Evolutionary conservation across 2,113 vertebrate species (phyloP).

Genomic region (Oriolus oriolus): DNA sequence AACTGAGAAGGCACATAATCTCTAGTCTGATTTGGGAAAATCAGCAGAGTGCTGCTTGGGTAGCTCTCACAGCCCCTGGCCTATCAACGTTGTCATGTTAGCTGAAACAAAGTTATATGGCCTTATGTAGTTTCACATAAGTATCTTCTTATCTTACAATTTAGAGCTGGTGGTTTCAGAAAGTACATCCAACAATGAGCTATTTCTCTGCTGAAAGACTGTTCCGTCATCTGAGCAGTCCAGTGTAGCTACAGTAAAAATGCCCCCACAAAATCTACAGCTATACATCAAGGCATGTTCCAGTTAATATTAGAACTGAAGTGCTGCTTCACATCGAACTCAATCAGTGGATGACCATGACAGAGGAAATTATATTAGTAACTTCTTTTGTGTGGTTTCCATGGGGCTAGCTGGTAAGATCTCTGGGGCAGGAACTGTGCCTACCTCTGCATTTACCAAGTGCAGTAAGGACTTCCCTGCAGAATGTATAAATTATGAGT

Average conservation of each 20-base stretch:
- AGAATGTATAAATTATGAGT: not conserved
- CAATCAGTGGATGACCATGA: not conserved
- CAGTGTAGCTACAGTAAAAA: not conserved
- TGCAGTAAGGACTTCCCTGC: not conserved
- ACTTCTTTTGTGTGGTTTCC: not conserved
- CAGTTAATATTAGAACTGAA: not conserved
- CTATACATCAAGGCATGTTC: not conserved
- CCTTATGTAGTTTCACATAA: not conserved
- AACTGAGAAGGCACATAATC: not conserved
- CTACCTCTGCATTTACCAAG: not conserved
- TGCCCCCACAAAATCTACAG: not conserved
- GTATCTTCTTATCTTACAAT: not conserved
- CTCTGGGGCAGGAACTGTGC: fast-evolving
- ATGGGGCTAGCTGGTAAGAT: not conserved
- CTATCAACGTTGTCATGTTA: not conserved
- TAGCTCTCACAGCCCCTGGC: not conserved
- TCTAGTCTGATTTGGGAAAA: not conserved
- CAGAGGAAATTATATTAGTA: not conserved
- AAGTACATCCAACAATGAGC: not conserved
- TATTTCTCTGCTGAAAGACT: not conserved
- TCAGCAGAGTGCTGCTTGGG: not conserved
- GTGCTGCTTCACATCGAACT: not conserved
- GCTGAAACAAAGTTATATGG: not conserved
- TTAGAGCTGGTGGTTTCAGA: not conserved
- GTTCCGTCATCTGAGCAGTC: not conserved